Evolutionary conservation across 2,888 invertebrate species (phyloP), one percentile per base, ranked within the genome.

Genomic region (Xestia c-nigrum): DNA sequence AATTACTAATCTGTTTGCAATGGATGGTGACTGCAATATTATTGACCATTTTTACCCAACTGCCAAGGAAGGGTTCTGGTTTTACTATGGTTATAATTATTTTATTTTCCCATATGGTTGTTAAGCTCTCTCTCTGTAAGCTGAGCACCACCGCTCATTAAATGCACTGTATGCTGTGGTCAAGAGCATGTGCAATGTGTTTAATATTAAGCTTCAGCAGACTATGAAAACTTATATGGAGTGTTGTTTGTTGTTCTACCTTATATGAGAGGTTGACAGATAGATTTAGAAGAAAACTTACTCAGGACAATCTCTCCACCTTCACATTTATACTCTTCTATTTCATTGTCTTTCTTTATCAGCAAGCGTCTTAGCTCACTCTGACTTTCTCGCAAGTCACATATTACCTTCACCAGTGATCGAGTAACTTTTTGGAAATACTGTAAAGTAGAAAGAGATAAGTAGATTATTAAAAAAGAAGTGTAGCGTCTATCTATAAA

Each of bases 301-400:
- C 97, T 94, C 85, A 96, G 91, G 52, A 94, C 93, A 83, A 97
- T 95, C 82, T 94, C 91, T 61, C 95, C 96, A 76, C 95, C 96
- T 90, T 97, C 96, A 80, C 94, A 90, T 88, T 96, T 96, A 87
- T 97, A 97, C 86, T 97, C 96, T 70, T 95, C 93, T 76, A 97
- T 96, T 91, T 97, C 97, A 75, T 92, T 93, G 88, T 97, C 97
- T 89, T 97, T 97, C 76, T 95, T 95, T 66, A 92, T 90, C 50
- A 97, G 82, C 50, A 96, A 86, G 55, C 90, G 86, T 75, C 95
- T 91, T 31, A 97, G 88, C 76, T 94, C 92, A 67, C 87, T 86
- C 86, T 97, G 94, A 85, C 97, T 96, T 43, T 90, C 88, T 76
- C 94, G 95, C 69, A 97, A 93, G 84, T 97, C 95, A 78, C 94